Conservation (phyloP, 2,797 vertebrate genomes). For the Threskiornis aethiopicus region DNA sequence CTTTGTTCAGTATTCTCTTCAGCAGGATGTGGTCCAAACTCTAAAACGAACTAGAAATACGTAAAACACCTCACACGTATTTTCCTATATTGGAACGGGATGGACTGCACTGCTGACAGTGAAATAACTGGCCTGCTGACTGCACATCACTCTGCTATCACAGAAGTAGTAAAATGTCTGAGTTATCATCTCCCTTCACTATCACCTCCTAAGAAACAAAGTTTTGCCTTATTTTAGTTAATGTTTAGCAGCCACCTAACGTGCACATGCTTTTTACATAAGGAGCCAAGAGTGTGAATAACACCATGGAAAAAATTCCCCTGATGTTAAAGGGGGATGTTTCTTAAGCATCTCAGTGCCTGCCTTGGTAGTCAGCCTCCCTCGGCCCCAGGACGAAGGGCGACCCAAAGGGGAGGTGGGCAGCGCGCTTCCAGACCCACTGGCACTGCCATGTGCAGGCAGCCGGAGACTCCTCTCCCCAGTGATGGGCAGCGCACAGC, state of each 20-base stretch:
- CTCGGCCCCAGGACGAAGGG: background rate
- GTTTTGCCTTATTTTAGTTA: background rate
- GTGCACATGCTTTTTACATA: background rate
- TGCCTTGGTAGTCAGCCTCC: background rate
- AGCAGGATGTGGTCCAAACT: background rate
- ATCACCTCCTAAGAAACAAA: background rate
- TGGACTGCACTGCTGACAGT: background rate
- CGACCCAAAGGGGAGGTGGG: background rate
- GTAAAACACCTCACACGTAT: background rate
- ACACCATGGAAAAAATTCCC: background rate
- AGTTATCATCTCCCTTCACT: background rate
- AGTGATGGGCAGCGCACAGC: fast-evolving
- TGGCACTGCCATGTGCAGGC: too few species aligned
- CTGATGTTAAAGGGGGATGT: too few species aligned
- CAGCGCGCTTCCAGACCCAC: background rate
- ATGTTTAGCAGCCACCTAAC: background rate
- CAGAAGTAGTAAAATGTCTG: background rate
- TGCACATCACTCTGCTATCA: background rate
- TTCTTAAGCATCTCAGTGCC: background rate
- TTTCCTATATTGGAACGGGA: background rate
- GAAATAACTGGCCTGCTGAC: background rate
- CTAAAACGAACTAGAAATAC: background rate
- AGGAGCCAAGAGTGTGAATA: background rate
- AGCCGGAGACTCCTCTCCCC: background rate
- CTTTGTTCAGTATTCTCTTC: background rate